Evolutionary conservation across 92 coral and sea anemone species (phyloP).

Genomic region (Bergia puertoricense): DNA sequence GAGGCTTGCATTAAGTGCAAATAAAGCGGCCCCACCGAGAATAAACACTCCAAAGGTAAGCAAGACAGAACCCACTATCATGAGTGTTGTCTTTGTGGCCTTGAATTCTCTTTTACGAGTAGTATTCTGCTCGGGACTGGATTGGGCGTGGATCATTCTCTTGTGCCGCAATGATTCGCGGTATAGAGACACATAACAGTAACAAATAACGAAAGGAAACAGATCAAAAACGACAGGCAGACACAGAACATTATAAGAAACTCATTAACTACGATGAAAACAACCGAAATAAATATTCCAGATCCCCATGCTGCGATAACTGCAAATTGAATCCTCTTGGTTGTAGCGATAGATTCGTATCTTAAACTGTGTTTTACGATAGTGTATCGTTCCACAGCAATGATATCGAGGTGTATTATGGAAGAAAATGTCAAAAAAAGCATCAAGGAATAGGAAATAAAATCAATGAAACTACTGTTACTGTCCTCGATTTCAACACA

Average conservation of each 20-base stretch:
- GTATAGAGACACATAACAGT: not conserved
- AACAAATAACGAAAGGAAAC: not conserved
- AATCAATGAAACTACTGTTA: not conserved
- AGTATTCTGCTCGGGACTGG: not conserved
- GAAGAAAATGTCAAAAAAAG: not conserved
- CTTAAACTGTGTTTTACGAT: not conserved
- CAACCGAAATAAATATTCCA: not conserved
- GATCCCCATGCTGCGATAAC: not conserved
- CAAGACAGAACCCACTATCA: not conserved
- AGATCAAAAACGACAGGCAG: not conserved
- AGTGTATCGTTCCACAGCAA: not conserved
- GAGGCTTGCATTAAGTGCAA: not conserved
- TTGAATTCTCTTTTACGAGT: not conserved
- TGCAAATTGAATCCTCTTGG: not conserved
- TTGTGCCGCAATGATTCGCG: not conserved
- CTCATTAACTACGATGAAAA: not conserved
- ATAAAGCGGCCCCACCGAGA: not conserved
- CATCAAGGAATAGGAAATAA: not conserved
- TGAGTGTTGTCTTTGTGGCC: constrained; percentile 2
- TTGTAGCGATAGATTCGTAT: not conserved
- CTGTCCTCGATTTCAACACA: not conserved
- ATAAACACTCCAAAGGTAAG: not conserved
- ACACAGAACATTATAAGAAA: not conserved
- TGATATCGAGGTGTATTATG: not conserved
- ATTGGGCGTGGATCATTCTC: not conserved